Evolutionary conservation across 2,888 invertebrate genomes (phyloP), one percentile per base, ranked within the genome.

Genomic region (Tupiocoris notatus): DNA sequence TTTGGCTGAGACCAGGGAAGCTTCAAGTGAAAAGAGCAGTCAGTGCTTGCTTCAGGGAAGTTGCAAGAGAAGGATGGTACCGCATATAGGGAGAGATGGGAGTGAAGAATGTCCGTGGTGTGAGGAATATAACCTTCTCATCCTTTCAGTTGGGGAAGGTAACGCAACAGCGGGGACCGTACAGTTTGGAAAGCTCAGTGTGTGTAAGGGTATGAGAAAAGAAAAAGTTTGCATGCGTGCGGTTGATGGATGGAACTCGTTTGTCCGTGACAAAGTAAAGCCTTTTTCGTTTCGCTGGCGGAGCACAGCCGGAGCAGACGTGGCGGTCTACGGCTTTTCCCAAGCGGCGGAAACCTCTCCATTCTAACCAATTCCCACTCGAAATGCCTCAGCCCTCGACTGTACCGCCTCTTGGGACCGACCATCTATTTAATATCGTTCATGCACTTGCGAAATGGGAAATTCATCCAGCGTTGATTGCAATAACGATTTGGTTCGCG

Each of bases 201-300:
- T 1, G 63, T 16, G 63, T 2, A 24, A 24, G 17, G 65, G 57
- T 39, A 21, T n/a, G 70, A 24, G 23, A 25, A 58, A 54, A 20
- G 63, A 65, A 59, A 63, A 76, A 76, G 76, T 76, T 76, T 76
- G 76, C 76, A 76, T 76, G 76, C 59, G 76, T 76, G 76, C 56
- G 68, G 59, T 59, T 76, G 76, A 76, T 68, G 76, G 76, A 76
- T 76, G 76, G 68, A 65, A 76, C 64, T 57, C 67, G 76, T 76
- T 76, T 67, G 67, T 67, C 68, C 68, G 68, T 68, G 68, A 76
- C 67, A 68, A 76, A 76, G 76, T 75, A 75, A 75, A 75, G 65
- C 65, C 75, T 25, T 66, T 75, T 66, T 75, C 64, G 65, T 75
- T 66, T 58, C 57, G 39, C 6, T n/a, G 12, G 39, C 39, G 39